phyloP scores from a whole-genome alignment of 2,113 vertebrate species.

The Brachypteracias leptosomus region DNA sequence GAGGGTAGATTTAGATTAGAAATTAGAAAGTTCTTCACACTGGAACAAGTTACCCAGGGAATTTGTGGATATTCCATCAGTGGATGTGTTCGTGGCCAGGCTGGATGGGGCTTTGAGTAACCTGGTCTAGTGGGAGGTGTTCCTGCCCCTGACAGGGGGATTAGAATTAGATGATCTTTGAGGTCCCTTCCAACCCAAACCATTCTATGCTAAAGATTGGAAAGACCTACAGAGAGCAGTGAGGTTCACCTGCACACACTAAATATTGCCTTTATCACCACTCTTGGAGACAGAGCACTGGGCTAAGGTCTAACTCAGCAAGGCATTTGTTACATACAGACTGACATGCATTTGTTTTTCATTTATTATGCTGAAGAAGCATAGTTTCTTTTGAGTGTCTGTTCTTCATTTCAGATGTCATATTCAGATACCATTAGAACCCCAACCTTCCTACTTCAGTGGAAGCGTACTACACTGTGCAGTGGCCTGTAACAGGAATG shows the following conservation, averaged over 20 bases:
- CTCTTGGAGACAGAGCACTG: neutral
- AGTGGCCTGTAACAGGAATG: neutral
- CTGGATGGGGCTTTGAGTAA: too few species aligned
- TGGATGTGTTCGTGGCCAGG: too few species aligned
- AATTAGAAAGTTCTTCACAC: too few species aligned
- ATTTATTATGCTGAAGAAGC: neutral
- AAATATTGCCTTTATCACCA: neutral
- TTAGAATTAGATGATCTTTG: too few species aligned
- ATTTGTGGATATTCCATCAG: too few species aligned
- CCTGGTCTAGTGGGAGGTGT: too few species aligned
- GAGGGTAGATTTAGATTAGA: too few species aligned
- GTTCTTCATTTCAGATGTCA: neutral
- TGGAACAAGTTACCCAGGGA: too few species aligned
- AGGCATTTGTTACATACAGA: neutral
- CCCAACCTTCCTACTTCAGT: neutral
- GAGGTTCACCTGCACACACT: neutral
- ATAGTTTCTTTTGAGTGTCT: neutral
- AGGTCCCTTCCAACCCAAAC: too few species aligned
- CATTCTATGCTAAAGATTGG: too few species aligned
- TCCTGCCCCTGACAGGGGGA: too few species aligned
- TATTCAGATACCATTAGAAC: neutral
- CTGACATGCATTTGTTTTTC: neutral
- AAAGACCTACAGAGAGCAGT: neutral
- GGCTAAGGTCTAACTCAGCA: neutral
- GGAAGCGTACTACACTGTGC: neutral